Conservation (phyloP, 2,888 invertebrate species). For the Papilio gigon region DNA sequence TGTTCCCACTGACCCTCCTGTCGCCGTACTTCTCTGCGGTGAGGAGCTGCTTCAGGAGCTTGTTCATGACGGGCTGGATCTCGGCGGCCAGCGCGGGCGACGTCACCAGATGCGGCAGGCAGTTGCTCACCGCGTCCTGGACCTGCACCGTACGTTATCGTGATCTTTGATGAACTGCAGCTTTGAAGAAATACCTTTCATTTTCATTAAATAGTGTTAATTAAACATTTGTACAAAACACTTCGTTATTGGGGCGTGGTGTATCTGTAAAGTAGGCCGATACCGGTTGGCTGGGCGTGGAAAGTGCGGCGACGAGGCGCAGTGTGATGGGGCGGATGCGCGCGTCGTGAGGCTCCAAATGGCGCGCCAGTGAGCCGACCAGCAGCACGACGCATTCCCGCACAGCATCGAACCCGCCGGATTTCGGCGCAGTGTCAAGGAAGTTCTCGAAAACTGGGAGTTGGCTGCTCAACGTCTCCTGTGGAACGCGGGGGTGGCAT, state of each 20-base stretch:
- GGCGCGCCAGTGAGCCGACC: conserved; percentile 98
- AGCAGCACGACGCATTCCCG: conserved; percentile 98
- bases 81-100: conserved; percentile 94
- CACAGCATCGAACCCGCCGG: conserved; percentile 94
- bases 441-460: conserved; percentile 96
- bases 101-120: conserved; percentile 93
- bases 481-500: neutral
- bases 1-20: conserved; percentile 74
- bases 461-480: conserved; percentile 87
- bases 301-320: conserved; percentile 93
- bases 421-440: conserved; percentile 95
- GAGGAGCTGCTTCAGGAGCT: conserved; percentile 91
- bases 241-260: neutral
- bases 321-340: conserved; percentile 97
- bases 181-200: too few relatives aligned
- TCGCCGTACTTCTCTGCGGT: conserved; percentile 97
- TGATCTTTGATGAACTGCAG: too few relatives aligned
- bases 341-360: conserved; percentile 94
- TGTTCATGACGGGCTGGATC: conserved; percentile 93
- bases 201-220: neutral
- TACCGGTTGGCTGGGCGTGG: conserved; percentile 97
- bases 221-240: conserved; percentile 5
- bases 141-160: conserved; percentile 84
- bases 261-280: too few relatives aligned
- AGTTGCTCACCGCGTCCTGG: conserved; percentile 98